Conservation (phyloP, 2,113 vertebrate species). For the Spermophilus dauricus region DNA sequence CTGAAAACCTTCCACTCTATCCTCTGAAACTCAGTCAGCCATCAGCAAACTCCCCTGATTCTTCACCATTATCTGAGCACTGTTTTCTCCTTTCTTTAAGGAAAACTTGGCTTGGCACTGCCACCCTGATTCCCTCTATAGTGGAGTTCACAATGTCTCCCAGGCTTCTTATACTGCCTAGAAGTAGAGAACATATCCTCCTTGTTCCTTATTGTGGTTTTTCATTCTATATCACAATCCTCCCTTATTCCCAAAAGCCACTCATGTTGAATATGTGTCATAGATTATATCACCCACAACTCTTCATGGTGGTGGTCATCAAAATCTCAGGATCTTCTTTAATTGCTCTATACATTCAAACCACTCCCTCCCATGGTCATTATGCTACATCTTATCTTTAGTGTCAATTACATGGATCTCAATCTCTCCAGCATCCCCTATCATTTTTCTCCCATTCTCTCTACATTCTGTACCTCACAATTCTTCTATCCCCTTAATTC, state of each 20-base stretch:
- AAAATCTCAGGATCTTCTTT: background rate
- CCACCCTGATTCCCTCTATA: background rate
- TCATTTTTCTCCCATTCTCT: background rate
- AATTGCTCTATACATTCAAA: background rate
- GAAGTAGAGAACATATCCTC: background rate
- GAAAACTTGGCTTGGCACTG: background rate
- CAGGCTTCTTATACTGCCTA: background rate
- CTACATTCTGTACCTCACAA: background rate
- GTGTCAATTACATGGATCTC: background rate
- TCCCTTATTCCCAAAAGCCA: background rate
- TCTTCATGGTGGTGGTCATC: background rate
- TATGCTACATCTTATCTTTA: background rate
- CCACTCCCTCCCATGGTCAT: background rate
- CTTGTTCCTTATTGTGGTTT: background rate
- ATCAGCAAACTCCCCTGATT: background rate
- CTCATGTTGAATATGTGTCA: background rate
- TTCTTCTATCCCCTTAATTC: background rate
- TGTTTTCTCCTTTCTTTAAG: background rate
- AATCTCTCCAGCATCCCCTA: background rate
- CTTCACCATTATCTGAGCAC: background rate
- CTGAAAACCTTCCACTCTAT: background rate
- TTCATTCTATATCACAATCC: background rate
- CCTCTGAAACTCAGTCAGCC: background rate
- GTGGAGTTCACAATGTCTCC: background rate
- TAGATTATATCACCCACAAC: background rate